Evolutionary conservation across 2,888 invertebrate species (phyloP), one percentile per base, ranked within the genome.

Genomic region (Harpalus rubripes): DNA sequence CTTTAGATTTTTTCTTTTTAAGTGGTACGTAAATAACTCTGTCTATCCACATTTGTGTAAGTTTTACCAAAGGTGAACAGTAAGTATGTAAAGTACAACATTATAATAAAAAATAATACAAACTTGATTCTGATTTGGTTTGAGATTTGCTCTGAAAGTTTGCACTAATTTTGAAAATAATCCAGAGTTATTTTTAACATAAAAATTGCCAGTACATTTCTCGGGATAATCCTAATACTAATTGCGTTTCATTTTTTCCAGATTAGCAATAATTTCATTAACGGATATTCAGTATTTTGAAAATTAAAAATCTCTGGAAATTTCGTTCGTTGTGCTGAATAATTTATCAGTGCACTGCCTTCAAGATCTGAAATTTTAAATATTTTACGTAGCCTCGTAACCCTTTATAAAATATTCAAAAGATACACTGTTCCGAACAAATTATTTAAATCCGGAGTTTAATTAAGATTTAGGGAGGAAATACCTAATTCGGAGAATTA

Each of bases 371-470:
- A 44, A 18, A 41, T 44, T 74, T 72, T 74, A 74, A 74, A 74
- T 74, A 79, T 79, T 61, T 79, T 32, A 79, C 22, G 18, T 16
- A 32, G 8, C 59, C 79, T 39, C 59, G 18, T 18, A 15, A 16
- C 15, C 26, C 26, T 26, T 44, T 61, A 76, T 83, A 41, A 83
- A 83, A 74, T 83, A 83, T 83, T 74, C 83, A 83, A 41, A 3
- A 22, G 56, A 61, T 59, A 83, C 76, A 74, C 22, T 32, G 72
- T 59, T 68, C 59, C 72, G 72, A 74, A 56, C 59, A 22, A 83
- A 83, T 83, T 83, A 83, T 83, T 74, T 59, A 83, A 83, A 83
- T 61, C 59, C 74, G 7, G 74, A 72, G 58, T 41, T 83, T 83
- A 83, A 83, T 83, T 76, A 83, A 59, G 83, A 83, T 61, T 74